Base-by-base conservation (phyloP, 2,797 vertebrate species). In the Sebastes paucispinis region DNA sequence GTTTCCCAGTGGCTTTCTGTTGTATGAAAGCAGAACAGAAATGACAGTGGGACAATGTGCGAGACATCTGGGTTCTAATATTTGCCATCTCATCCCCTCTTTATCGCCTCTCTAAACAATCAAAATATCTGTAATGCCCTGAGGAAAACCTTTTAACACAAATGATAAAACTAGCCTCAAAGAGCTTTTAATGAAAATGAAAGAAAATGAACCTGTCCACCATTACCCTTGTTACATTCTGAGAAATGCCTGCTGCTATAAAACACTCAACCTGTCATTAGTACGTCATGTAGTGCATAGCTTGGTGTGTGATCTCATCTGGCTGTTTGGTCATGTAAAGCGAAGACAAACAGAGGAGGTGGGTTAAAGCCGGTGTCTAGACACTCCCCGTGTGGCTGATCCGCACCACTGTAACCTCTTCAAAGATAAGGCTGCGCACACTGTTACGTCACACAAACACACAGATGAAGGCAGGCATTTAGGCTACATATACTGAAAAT, bases 341-440 rank as follows among this genome's bases (percentile, higher is more conserved):
- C 5, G 31, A 47, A 22, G 52, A 70, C 72, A 74, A 68, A 71
- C 80, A 85, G 60, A 80, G 36, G 43, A 47, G 20, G 18, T 34
- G 73, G 65, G 62, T 55, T 55, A 20, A 54, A 36, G 54, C 69
- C 10, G 54, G 20, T 57, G 84, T 87, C 73, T 84, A 85, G 85
- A 91, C 88, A 10, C 43, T 52, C 43, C 43, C 50, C 20, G 4
- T 52, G 8, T 69, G 73, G 36, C 36, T 55, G 54, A 80, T 69
- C 50, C 3, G 5, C 69, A 24, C 64, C 69, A 24, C 64, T 32
- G 9, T 55, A 29, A 10, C 59, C 31, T 72, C 59, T 76, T n/a
- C 24, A 77, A 52, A 69, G 75, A 81, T 22, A 63, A 71, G 54
- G 57, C 74, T n/a, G 47, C 68, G 47, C 57, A 74, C 57, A 62